These are phyloP conservation scores for Trissolcus brochymenae DNA, from an alignment of 2,888 invertebrate genomes.

Conservation along the genomic window DNA sequence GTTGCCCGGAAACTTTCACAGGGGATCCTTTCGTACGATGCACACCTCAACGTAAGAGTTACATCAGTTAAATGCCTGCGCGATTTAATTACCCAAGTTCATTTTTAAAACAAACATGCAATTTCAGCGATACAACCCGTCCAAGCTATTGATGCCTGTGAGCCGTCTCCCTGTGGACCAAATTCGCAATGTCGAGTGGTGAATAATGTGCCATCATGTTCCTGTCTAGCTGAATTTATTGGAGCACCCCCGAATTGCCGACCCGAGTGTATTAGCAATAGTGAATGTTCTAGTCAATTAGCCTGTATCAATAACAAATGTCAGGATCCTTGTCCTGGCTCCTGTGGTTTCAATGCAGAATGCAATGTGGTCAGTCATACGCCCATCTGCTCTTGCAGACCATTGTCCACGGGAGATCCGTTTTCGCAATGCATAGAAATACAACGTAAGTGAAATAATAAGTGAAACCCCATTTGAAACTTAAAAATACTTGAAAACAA, in stretches of 20 bases:
- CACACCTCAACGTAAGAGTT: conserved; percentile 75
- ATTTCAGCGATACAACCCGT: conserved; percentile 64
- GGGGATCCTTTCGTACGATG: conserved; percentile 89
- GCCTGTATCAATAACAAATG: conserved; percentile 85
- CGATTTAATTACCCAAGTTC: too few relatives aligned
- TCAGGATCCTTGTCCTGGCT: conserved; percentile 82
- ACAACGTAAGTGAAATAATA: conserved; percentile 61
- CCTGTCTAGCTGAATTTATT: conserved; percentile 81
- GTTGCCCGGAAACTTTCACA: conserved; percentile 82
- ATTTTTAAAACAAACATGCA: neutral
- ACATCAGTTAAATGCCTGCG: too few relatives aligned
- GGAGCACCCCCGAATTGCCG: conserved; percentile 83
- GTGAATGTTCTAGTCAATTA: conserved; percentile 81
- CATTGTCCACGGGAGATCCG: conserved; percentile 82
- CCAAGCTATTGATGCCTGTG: conserved; percentile 69
- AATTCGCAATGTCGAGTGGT: conserved; percentile 81
- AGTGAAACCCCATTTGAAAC: too few relatives aligned
- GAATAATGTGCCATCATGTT: conserved; percentile 82
- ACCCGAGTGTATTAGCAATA: conserved; percentile 83
- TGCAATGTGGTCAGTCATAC: conserved; percentile 81
- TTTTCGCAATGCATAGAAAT: conserved; percentile 76
- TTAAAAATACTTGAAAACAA: too few relatives aligned
- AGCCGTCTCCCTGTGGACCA: conserved; percentile 79
- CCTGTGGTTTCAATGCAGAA: conserved; percentile 72
- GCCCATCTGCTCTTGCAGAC: conserved; percentile 80